phyloP scores from a whole-genome alignment of 1,140 invertebrate species.

The Calliopsis andreniformis region DNA sequence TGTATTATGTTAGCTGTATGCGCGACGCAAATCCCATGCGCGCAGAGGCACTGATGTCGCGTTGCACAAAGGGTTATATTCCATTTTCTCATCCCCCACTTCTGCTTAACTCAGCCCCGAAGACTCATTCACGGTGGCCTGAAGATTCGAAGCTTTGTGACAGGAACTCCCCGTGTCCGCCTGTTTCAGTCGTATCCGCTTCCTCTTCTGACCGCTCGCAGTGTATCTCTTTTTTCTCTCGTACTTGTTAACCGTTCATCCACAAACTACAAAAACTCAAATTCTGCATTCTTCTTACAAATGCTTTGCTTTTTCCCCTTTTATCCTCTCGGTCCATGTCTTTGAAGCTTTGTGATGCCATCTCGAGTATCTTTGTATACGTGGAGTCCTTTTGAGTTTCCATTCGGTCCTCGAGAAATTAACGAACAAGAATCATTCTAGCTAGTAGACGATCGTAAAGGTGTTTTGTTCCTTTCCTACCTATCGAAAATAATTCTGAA shows the following conservation, averaged over 20 bases:
- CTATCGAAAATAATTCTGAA: no score
- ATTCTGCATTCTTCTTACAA: not conserved
- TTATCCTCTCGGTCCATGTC: not conserved
- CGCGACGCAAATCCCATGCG: conserved; percentile 49
- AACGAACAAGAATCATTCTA: not conserved
- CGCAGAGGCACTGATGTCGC: conserved; percentile 53
- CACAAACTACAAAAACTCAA: not conserved
- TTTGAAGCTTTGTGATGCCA: not conserved
- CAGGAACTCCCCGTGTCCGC: not conserved
- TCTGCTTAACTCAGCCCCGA: not conserved
- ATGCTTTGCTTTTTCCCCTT: not conserved
- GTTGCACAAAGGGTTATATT: conserved; percentile 59
- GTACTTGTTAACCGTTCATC: conserved; percentile 18
- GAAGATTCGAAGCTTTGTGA: conserved; percentile 38
- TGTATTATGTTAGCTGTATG: conserved; percentile 53
- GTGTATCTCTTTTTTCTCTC: not conserved
- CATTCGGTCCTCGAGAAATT: not conserved
- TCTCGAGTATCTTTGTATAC: not conserved
- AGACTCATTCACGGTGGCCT: conserved; percentile 25
- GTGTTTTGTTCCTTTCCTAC: no score
- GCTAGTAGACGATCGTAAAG: no score
- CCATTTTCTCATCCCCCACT: conserved; percentile 53
- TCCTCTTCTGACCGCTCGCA: not conserved
- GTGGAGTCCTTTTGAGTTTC: not conserved
- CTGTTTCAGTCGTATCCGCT: not conserved